Conservation (phyloP, 2,113 vertebrate species). For the Podiceps cristatus region DNA sequence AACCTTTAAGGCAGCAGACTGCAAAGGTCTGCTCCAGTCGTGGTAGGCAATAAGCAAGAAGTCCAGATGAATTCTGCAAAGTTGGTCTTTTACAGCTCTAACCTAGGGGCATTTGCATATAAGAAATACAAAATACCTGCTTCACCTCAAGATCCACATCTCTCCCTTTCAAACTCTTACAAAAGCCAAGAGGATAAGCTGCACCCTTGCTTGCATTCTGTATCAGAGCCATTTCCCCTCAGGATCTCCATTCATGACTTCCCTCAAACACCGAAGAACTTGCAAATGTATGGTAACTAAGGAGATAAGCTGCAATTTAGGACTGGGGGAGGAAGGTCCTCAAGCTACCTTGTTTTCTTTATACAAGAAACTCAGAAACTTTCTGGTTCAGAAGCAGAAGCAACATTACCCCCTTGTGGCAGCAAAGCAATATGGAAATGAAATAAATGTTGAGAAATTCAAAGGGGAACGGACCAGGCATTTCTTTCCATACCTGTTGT, state of each 20-base stretch:
- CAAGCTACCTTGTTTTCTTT: background rate
- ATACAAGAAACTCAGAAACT: background rate
- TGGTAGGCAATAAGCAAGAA: background rate
- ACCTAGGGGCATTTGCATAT: background rate
- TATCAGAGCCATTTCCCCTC: background rate
- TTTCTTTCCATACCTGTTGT: background rate
- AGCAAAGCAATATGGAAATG: background rate
- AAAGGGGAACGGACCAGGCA: background rate
- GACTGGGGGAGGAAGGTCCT: background rate
- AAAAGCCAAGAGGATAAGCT: background rate
- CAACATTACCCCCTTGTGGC: constrained; percentile 67
- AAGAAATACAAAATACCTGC: background rate
- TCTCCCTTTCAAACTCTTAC: background rate
- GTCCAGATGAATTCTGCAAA: background rate
- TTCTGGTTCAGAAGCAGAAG: background rate
- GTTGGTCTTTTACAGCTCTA: background rate
- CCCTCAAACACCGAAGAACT: background rate
- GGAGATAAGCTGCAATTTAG: background rate
- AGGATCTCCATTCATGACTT: background rate
- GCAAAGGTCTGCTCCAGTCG: background rate
- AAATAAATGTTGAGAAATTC: background rate
- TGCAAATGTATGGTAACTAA: background rate
- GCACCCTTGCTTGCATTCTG: background rate
- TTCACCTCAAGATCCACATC: background rate
- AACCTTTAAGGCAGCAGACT: background rate